These are phyloP conservation scores for Carduelis carduelis DNA, from an alignment of 2,797 vertebrate species.

Conservation along the genomic window DNA sequence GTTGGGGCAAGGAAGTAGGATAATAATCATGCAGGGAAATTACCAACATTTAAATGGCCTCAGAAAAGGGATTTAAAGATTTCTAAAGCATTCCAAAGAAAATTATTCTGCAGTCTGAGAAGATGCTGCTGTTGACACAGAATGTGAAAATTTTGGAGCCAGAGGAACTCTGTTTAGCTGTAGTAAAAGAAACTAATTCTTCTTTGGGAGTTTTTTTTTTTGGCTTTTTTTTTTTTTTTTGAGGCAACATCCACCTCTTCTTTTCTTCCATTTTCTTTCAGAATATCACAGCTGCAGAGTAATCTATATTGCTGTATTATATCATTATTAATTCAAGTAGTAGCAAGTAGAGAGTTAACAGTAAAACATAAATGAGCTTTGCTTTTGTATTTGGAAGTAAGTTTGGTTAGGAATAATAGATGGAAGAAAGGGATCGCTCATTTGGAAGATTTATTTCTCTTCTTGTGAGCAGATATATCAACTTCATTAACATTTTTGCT, in stretches of 20 bases:
- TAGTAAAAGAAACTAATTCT: not conserved
- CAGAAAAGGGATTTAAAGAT: not conserved
- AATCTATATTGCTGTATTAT: not conserved
- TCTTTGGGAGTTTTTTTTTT: not conserved
- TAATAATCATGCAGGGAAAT: not conserved
- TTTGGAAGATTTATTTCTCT: not conserved
- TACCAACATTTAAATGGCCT: not conserved
- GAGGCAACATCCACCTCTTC: not conserved
- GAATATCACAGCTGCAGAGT: not conserved
- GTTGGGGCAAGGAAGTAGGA: not conserved
- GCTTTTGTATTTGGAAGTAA: not conserved
- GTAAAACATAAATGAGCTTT: not conserved
- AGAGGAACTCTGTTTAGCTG: not conserved
- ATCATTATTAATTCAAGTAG: not conserved
- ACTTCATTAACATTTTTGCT: not conserved
- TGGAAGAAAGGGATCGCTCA: accelerated
- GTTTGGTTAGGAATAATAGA: not conserved
- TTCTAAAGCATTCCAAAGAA: not conserved
- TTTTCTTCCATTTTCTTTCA: not conserved
- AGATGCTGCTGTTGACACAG: not conserved
- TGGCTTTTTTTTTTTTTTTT: not conserved
- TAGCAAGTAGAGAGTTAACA: not conserved
- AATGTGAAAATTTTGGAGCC: not conserved
- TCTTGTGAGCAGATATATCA: not conserved
- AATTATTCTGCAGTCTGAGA: not conserved